Evolutionary conservation across 1,140 invertebrate genomes (phyloP).

Genomic region (Lasioglossum baleicum): DNA sequence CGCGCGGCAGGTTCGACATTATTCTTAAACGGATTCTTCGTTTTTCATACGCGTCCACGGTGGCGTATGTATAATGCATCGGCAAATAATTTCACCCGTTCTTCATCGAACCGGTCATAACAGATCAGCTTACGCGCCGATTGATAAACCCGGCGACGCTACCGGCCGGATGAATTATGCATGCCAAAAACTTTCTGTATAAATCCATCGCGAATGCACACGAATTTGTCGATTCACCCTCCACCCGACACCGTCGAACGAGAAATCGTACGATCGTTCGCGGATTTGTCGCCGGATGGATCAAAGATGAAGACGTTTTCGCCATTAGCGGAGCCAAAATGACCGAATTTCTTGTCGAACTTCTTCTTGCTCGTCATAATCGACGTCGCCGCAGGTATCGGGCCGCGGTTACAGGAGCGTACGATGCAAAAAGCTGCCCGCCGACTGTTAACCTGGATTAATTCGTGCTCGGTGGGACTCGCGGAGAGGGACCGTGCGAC

Average conservation of each 20-base stretch:
- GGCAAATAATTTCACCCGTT: conserved; percentile 27
- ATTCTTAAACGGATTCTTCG: conserved; percentile 9
- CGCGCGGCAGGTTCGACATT: not conserved
- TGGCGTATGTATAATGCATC: conserved; percentile 12
- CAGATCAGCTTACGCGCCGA: conserved; percentile 15
- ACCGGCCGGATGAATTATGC: conserved; percentile 22
- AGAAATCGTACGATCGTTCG: conserved; percentile 5
- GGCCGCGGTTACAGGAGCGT: not conserved
- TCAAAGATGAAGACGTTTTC: conserved; percentile 56
- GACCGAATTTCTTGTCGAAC: conserved; percentile 44
- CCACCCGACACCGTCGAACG: not conserved
- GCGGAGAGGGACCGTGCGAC: too few relatives aligned
- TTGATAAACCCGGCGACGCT: conserved; percentile 14
- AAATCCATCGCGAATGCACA: conserved; percentile 23
- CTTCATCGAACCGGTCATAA: conserved; percentile 39
- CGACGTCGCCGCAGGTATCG: conserved; percentile 30
- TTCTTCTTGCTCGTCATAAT: conserved; percentile 39
- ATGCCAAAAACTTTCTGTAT: conserved; percentile 39
- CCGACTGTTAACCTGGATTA: conserved; percentile 10
- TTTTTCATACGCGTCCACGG: too few relatives aligned
- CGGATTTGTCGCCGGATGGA: conserved; percentile 19
- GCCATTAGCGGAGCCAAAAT: conserved; percentile 49
- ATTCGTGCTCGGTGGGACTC: conserved; percentile 7
- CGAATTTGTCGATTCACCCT: conserved; percentile 8
- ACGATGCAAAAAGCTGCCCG: conserved; percentile 10